Conservation (phyloP, 2,888 invertebrate genomes). For the Lycophotia porphyrea region DNA sequence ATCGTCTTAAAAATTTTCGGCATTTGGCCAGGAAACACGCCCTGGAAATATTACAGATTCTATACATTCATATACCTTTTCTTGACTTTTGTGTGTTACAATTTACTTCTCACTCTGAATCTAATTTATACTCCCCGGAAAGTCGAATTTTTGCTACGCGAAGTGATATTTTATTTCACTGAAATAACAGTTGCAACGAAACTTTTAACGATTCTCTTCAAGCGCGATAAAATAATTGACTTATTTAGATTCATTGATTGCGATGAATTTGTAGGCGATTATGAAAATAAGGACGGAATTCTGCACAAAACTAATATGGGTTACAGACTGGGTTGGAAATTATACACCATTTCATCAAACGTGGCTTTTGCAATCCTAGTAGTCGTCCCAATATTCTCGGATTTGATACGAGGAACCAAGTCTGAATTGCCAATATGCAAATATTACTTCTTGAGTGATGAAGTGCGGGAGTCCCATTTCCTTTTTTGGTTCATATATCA, state of each 20-base stretch:
- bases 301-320: constrained; percentile 66
- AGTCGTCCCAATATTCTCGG: constrained; percentile 71
- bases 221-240: constrained; percentile 73
- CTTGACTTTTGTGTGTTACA: constrained; percentile 73
- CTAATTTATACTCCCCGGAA: constrained; percentile 77
- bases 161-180: constrained; percentile 81
- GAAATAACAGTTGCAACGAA: constrained; percentile 77
- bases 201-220: constrained; percentile 76
- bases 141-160: constrained; percentile 78
- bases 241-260: constrained; percentile 78
- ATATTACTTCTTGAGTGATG: constrained; percentile 81
- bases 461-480: constrained; percentile 74
- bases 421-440: constrained; percentile 80
- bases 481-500: constrained; percentile 78
- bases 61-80: constrained; percentile 75
- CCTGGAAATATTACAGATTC: constrained; percentile 75
- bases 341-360: constrained; percentile 69
- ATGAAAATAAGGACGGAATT: constrained; percentile 69
- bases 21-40: constrained; percentile 75
- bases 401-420: constrained; percentile 70
- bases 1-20: constrained; percentile 77
- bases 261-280: constrained; percentile 74
- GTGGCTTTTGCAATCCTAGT: constrained; percentile 71
- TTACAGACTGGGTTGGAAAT: constrained; percentile 73
- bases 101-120: constrained; percentile 78